These are phyloP conservation scores for Chymomyza costata DNA, from an alignment of 1,140 invertebrate species.

Conservation along the genomic window DNA sequence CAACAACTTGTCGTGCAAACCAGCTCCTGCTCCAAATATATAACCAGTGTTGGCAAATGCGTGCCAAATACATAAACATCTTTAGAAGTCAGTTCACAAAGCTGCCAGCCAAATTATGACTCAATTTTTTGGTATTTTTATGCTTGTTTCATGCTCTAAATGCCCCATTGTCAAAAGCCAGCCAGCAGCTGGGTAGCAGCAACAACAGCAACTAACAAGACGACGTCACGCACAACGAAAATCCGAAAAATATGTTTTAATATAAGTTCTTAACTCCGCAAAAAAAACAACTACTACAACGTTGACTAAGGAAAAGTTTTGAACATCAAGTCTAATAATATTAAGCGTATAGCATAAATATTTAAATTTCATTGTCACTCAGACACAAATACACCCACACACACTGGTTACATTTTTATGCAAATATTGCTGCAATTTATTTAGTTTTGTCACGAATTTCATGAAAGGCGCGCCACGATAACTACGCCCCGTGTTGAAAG, in stretches of 20 bases:
- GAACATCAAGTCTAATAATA: constrained; percentile 59
- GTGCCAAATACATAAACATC: no score
- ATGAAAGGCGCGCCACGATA: not conserved
- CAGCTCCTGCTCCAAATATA: no score
- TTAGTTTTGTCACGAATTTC: constrained; percentile 59
- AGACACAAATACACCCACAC: constrained; percentile 24
- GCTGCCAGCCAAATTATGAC: constrained; percentile 52
- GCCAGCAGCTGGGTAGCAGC: constrained; percentile 14
- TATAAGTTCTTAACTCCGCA: constrained; percentile 47
- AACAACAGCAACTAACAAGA: constrained; percentile 20
- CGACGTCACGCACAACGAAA: constrained; percentile 48
- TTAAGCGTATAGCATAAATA: constrained; percentile 73
- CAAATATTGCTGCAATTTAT: constrained; percentile 67
- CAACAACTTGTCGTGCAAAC: no score
- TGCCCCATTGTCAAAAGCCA: constrained; percentile 26
- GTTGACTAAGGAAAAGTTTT: constrained; percentile 36
- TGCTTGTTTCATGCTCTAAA: constrained; percentile 44
- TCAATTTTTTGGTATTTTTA: constrained; percentile 67
- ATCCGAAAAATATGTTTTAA: constrained; percentile 68
- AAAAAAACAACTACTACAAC: no score
- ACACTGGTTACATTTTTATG: constrained; percentile 56
- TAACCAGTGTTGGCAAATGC: no score
- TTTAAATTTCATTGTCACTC: constrained; percentile 74
- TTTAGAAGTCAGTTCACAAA: no score
- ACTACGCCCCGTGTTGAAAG: no score